These are phyloP conservation scores for Pseudomyrmex sp. DNA, from an alignment of 1,140 invertebrate species.

Conservation along the genomic window DNA sequence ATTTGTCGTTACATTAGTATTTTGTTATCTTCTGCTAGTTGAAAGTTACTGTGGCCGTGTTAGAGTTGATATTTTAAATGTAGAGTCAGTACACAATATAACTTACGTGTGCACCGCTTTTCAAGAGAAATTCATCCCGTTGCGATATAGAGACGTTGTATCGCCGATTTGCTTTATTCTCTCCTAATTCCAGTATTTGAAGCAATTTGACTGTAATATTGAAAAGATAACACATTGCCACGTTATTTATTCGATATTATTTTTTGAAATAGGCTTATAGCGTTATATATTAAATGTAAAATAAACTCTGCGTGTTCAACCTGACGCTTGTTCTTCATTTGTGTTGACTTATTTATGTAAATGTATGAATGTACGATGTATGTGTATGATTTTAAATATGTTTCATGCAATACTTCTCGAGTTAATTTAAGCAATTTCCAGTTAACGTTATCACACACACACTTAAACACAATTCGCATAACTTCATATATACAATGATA, in stretches of 20 bases:
- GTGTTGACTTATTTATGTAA: constrained; percentile 38
- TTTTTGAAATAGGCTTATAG: not conserved
- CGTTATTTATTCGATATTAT: constrained; percentile 56
- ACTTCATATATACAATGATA: not conserved
- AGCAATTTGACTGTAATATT: not conserved
- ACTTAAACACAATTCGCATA: too few relatives aligned
- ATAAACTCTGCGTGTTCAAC: constrained; percentile 40
- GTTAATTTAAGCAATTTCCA: too few relatives aligned
- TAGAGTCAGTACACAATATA: constrained; percentile 8
- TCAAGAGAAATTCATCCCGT: not conserved
- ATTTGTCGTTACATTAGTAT: constrained; percentile 69
- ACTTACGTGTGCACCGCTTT: not conserved
- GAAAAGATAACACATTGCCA: not conserved
- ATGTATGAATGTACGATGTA: too few relatives aligned
- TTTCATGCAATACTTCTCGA: too few relatives aligned
- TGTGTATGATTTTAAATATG: too few relatives aligned
- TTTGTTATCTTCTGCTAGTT: constrained; percentile 60
- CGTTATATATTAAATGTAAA: constrained; percentile 56
- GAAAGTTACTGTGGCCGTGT: not conserved
- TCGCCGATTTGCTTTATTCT: constrained; percentile 2
- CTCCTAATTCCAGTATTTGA: too few relatives aligned
- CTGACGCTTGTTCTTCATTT: constrained; percentile 17
- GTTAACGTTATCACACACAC: too few relatives aligned
- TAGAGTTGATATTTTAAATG: not conserved
- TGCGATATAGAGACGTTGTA: not conserved